Evolutionary conservation across 1,140 invertebrate species (phyloP), one percentile per base, ranked within the genome.

Genomic region (Galleria mellonella): DNA sequence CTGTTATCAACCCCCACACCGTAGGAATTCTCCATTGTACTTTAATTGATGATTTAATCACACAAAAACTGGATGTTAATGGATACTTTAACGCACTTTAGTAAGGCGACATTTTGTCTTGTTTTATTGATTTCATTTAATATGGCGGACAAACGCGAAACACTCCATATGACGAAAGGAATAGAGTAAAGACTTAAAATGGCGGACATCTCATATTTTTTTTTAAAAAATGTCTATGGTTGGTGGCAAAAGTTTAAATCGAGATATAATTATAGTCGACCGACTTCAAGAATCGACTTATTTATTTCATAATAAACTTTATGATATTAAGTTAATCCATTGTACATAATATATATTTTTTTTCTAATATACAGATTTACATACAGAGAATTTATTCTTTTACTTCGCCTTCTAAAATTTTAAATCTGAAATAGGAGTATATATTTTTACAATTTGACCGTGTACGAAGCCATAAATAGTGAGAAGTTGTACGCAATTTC

Each of bases 1-100:
- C 96, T 94, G 89, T 98, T 98, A 70, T 91, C 91, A 57, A 96
- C 92, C 62, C 94, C 94, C 83, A 97, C 94, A 78, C 94, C 96
- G 91, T 97, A 98, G 72, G 92, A 89, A 88, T 92, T 94, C 89
- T 97, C 96, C 96, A 98, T 98, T 71, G 72, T 85, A 76, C 83
- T 82, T 72, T 74, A 74, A 73, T 87, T 83, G 75, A 84, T 82
- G 73, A 72, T 83, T 83, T 74, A 75, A 72, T 73, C 69, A 78
- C 79, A 84, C 83, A 83, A 81, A 74, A 74, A 75, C 72, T 77
- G 71, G 84, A 87, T 87, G 84, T 82, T 83, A 61, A 53, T 79
- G 78, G 84, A 87, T 87, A 76, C 75, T 72, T 72, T 75, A 74
- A 76, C 67, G 57, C 72, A 74, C 74, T 81, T 65, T 79, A 86